These are phyloP conservation scores for Sycobia sp. DNA, from an alignment of 1,140 invertebrate species.

Conservation along the genomic window DNA sequence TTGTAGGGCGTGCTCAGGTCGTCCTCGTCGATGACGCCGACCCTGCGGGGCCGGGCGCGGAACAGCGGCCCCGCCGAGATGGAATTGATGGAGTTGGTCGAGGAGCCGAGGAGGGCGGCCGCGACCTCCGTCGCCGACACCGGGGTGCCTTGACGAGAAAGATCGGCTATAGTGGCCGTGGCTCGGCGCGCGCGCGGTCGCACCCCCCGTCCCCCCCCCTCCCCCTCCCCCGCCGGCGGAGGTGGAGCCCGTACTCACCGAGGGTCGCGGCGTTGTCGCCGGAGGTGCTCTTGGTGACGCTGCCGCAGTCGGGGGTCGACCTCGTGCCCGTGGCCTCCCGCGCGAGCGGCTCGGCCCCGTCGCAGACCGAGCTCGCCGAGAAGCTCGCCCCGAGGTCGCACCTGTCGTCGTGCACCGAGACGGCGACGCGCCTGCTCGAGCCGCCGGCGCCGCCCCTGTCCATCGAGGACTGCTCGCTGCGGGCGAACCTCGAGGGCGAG, in stretches of 20 bases:
- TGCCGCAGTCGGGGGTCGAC: conserved; percentile 34
- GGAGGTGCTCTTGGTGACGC: conserved; percentile 59
- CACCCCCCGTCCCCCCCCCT: too few relatives aligned
- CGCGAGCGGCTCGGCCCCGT: conserved; percentile 36
- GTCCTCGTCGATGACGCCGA: conserved; percentile 62
- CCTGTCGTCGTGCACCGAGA: conserved; percentile 53
- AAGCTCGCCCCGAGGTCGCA: conserved; percentile 36
- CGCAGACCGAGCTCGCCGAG: conserved; percentile 41
- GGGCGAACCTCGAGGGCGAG: conserved; percentile 40
- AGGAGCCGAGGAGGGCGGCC: conserved; percentile 63
- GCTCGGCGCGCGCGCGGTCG: too few relatives aligned
- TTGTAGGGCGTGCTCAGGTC: conserved; percentile 75
- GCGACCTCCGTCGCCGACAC: conserved; percentile 64
- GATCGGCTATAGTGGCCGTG: too few relatives aligned
- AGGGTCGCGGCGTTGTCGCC: conserved; percentile 54
- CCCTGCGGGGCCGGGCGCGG: conserved; percentile 51
- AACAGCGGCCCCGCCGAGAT: conserved; percentile 49
- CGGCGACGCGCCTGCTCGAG: conserved; percentile 43
- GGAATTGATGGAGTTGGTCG: conserved; percentile 60
- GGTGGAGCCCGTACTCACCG: too few relatives aligned
- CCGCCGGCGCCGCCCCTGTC: conserved; percentile 14
- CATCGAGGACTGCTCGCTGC: conserved; percentile 37
- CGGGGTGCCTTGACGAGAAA: conserved; percentile 51
- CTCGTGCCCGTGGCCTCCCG: neutral
- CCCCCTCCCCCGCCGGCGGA: too few relatives aligned